Base-by-base conservation (phyloP, 2,113 vertebrate species). In the Eidolon helvum region DNA sequence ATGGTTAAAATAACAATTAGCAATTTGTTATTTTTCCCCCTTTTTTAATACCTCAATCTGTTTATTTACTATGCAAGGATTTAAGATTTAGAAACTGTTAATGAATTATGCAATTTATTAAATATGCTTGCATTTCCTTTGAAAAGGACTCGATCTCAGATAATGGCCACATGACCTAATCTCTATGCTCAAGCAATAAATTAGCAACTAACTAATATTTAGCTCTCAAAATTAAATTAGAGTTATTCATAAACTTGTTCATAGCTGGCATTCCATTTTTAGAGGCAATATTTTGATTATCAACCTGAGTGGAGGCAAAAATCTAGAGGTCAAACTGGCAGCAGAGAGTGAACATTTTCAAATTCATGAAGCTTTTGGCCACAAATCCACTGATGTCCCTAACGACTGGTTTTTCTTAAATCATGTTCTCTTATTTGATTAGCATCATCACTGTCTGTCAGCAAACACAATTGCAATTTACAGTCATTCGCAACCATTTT, bases 161-260 rank as follows among this genome's bases (percentile, higher is more conserved):
- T 61, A 80, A 88, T 63, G 33, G 24, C n/a, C 71, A 33, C 38
- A 38, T 33, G 48, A 35, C 35, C 35, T 71, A 91, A 87, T 66
- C 50, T 50, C 35, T 65, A 93, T 16, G 48, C 59, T 84, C 45
- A 96, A 87, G 69, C 38, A 95, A 85, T 79, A 93, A 96, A 88
- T 61, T 71, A 74, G 78, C 75, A 95, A 91, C 48, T 53, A 72
- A 69, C 26, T 65, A 72, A 96, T 4, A 63, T 83, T 72, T 55
- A 77, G 53, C 22, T 79, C 43, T 14, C 57, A 57, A 87, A 84
- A 84, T 86, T 59, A 85, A 86, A 63, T 55, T 57, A 35, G 57
- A 30, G 24, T 89, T 61, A 63, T 65, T 96, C 50, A 95, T 55
- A 90, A 63, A 50, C 80, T 55, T 74, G 50, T 3, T 91, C 83